Conservation (phyloP, 1,140 invertebrate genomes). For the Penaeus indicus region DNA sequence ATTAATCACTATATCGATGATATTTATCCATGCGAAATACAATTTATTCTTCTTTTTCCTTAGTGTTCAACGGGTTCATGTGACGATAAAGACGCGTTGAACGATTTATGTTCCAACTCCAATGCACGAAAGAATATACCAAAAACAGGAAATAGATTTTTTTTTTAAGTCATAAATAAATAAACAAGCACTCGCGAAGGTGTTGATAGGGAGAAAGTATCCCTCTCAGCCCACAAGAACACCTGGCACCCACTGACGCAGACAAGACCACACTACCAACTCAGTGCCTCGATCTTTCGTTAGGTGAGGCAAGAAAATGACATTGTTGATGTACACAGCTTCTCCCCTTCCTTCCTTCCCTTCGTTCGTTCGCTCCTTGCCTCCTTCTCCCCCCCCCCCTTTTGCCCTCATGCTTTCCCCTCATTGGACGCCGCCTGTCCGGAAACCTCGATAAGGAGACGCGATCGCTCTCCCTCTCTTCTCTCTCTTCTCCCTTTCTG, state of each 20-base stretch:
- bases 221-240: not conserved
- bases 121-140: too few relatives aligned
- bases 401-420: not conserved
- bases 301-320: slow-evolving; percentile 38
- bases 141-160: too few relatives aligned
- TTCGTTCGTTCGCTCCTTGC: not conserved
- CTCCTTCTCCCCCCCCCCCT: not conserved
- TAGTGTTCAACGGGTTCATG: too few relatives aligned
- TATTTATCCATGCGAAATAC: too few relatives aligned
- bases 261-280: not conserved
- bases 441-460: slow-evolving; percentile 42
- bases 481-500: not conserved
- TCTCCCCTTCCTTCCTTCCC: not conserved
- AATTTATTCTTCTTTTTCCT: too few relatives aligned
- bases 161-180: not conserved
- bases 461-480: slow-evolving; percentile 5
- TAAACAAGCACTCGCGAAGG: too few relatives aligned
- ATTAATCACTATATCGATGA: too few relatives aligned
- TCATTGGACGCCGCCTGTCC: slow-evolving; percentile 41
- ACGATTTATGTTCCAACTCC: too few relatives aligned
- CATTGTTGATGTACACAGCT: slow-evolving; percentile 35
- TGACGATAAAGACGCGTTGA: too few relatives aligned
- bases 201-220: too few relatives aligned
- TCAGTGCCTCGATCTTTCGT: slow-evolving; percentile 29
- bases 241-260: not conserved